Conservation (phyloP, 2,888 invertebrate species). For the Eutolmus rufibarbis region DNA sequence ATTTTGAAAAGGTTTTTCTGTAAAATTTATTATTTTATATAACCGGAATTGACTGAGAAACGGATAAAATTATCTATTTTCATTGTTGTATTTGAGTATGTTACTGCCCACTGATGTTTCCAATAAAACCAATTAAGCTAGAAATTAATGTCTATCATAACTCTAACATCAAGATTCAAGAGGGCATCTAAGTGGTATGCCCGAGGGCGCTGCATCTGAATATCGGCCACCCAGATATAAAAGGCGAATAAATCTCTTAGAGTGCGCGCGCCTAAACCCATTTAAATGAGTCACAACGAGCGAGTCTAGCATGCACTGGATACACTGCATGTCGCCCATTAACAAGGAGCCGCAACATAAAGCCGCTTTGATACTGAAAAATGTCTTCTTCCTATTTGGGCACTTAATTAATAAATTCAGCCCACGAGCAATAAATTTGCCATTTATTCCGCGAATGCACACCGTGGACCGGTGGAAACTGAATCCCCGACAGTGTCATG, state of each 20-base stretch:
- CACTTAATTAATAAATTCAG: conserved; percentile 30
- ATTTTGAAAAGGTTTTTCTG: too few relatives aligned
- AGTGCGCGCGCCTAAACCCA: not conserved
- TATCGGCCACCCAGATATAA: conserved; percentile 12
- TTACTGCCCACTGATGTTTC: not conserved
- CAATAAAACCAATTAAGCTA: not conserved
- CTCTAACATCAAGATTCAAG: not conserved
- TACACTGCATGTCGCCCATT: not conserved
- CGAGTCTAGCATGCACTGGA: not conserved
- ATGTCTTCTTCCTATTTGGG: conserved; percentile 25
- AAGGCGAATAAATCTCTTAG: not conserved
- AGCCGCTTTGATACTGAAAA: conserved; percentile 26
- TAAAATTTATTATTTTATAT: too few relatives aligned
- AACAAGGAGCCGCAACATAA: not conserved
- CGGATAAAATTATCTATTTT: too few relatives aligned
- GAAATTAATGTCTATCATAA: not conserved
- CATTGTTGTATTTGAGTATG: not conserved
- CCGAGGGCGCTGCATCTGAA: not conserved
- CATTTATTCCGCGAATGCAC: conserved; percentile 1
- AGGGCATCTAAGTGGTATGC: not conserved
- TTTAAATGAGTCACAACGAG: not conserved
- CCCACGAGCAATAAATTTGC: conserved; percentile 28
- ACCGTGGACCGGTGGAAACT: not conserved
- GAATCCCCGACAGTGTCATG: not conserved
- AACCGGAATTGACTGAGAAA: too few relatives aligned